These are phyloP conservation scores for Pammene aurita DNA, from an alignment of 2,888 invertebrate genomes.

Conservation along the genomic window DNA sequence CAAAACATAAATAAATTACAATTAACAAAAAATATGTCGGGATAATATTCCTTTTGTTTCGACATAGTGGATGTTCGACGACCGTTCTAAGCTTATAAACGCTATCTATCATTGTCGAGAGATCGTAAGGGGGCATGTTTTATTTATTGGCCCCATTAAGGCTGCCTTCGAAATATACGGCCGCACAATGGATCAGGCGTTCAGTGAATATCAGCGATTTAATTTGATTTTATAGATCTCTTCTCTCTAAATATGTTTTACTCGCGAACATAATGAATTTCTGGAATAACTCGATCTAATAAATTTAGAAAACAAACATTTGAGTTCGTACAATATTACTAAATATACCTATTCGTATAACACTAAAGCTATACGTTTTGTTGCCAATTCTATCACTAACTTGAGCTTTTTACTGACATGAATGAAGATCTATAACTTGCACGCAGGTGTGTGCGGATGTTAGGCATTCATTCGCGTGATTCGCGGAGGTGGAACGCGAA, in stretches of 20 bases:
- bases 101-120: constrained; percentile 39
- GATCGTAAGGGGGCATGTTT: constrained; percentile 40
- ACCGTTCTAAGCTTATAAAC: constrained; percentile 36
- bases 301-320: too few species aligned
- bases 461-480: too few species aligned
- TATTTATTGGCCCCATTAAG: constrained; percentile 40
- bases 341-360: too few species aligned
- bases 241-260: neutral
- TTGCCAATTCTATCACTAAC: too few species aligned
- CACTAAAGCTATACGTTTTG: too few species aligned
- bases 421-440: too few species aligned
- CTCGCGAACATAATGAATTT: neutral
- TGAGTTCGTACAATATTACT: too few species aligned
- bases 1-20: neutral
- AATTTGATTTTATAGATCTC: constrained; percentile 28
- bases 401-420: too few species aligned
- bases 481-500: too few species aligned
- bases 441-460: too few species aligned
- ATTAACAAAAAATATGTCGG: neutral
- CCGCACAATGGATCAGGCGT: constrained; percentile 31
- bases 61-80: constrained; percentile 19
- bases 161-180: constrained; percentile 33
- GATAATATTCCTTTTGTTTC: constrained; percentile 22
- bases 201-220: constrained; percentile 33
- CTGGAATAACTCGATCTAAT: too few species aligned